Conservation (phyloP, 2,113 vertebrate genomes). For the Cebus imitator region DNA sequence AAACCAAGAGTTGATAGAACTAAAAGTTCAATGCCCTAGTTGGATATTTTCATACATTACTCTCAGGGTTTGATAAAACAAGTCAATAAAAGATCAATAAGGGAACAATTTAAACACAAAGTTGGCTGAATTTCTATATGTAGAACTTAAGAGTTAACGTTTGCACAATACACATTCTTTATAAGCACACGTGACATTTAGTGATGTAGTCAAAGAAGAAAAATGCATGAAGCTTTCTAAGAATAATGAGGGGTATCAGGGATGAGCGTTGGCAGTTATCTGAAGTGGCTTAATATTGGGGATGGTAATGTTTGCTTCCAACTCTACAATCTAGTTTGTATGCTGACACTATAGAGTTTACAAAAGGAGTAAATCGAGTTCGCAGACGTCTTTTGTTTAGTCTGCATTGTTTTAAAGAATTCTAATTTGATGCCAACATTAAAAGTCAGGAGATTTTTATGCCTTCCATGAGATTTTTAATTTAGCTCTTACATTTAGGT, state of each 20-base stretch:
- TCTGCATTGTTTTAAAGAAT: background rate
- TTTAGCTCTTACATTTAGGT: too few species aligned
- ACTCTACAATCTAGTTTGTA: background rate
- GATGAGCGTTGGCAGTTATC: background rate
- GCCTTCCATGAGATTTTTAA: background rate
- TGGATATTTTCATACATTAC: background rate
- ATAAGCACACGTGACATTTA: background rate
- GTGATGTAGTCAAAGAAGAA: too few species aligned
- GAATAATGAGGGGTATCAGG: background rate
- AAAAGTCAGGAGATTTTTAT: background rate
- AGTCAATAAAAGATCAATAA: background rate
- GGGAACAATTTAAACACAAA: background rate
- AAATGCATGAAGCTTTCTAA: background rate
- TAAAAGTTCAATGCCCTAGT: background rate
- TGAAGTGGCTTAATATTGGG: background rate
- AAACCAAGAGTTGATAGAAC: background rate
- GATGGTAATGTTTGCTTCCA: background rate
- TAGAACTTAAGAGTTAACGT: background rate
- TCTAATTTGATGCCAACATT: background rate
- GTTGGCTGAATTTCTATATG: background rate
- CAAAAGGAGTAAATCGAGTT: background rate
- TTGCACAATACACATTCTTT: background rate
- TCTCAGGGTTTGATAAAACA: background rate
- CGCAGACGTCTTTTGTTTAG: slow-evolving; percentile 29
- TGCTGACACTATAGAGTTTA: background rate